Conservation (phyloP, 2,888 invertebrate species). For the Ormia ochracea region DNA sequence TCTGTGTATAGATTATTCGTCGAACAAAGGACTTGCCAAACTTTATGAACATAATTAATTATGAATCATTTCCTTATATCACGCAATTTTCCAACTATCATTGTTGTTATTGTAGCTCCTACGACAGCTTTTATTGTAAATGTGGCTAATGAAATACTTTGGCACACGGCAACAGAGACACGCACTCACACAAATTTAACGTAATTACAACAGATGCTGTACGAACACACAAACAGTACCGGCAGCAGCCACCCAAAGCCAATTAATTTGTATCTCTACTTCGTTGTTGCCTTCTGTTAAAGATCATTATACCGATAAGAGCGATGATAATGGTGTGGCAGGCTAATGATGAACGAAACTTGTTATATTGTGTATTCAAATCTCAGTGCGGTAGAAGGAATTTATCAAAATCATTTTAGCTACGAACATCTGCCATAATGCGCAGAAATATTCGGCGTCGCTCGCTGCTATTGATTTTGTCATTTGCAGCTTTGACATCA, state of each 20-base stretch:
- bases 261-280: not conserved
- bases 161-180: not conserved
- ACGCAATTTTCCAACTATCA: conserved; percentile 54
- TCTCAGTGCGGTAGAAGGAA: not conserved
- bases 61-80: conserved; percentile 55
- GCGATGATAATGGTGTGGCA: not conserved
- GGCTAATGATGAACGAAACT: conserved; percentile 12
- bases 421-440: not conserved
- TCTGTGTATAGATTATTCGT: not conserved
- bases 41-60: conserved; percentile 56
- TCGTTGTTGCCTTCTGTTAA: not conserved
- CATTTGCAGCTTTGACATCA: not conserved
- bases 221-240: not conserved
- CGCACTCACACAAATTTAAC: not conserved
- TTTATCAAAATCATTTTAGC: not conserved
- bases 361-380: not conserved
- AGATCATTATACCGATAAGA: not conserved
- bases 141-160: not conserved
- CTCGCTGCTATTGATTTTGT: not conserved
- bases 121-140: conserved; percentile 2
- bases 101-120: conserved; percentile 6
- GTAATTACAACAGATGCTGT: not conserved
- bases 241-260: not conserved
- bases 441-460: not conserved
- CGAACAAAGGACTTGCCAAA: conserved; percentile 44